Conservation (phyloP, 2,797 vertebrate species). For the Pipistrellus kuhlii region DNA sequence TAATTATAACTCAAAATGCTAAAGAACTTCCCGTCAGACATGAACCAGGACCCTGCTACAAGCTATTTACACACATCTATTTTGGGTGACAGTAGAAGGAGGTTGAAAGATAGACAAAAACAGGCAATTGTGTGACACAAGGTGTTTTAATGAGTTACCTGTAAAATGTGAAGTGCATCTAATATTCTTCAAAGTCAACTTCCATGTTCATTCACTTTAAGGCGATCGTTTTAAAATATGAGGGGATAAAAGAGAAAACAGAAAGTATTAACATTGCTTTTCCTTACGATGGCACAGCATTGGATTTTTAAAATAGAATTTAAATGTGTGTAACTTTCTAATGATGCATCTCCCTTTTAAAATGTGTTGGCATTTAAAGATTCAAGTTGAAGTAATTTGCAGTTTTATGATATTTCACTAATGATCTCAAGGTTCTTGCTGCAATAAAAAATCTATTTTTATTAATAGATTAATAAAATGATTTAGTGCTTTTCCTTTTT, state of each 20-base stretch:
- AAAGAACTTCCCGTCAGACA: not conserved
- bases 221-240: not conserved
- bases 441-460: not conserved
- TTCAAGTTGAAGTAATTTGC: not conserved
- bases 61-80: not conserved
- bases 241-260: not conserved
- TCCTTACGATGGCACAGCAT: not conserved
- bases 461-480: not conserved
- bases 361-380: not conserved
- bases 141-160: not conserved
- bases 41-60: not conserved
- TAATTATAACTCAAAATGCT: not conserved
- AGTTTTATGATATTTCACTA: not conserved
- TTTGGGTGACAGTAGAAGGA: not conserved
- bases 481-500: not conserved
- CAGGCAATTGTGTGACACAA: not conserved
- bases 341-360: not conserved
- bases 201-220: not conserved
- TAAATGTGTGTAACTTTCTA: not conserved
- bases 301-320: slow-evolving; percentile 7
- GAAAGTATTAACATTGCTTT: not conserved
- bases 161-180: not conserved
- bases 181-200: not conserved
- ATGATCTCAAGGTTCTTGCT: not conserved
- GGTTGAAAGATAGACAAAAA: not conserved